Evolutionary conservation across 2,113 vertebrate genomes (phyloP), one percentile per base, ranked within the genome.

Genomic region (Aldabrachelys gigantea): DNA sequence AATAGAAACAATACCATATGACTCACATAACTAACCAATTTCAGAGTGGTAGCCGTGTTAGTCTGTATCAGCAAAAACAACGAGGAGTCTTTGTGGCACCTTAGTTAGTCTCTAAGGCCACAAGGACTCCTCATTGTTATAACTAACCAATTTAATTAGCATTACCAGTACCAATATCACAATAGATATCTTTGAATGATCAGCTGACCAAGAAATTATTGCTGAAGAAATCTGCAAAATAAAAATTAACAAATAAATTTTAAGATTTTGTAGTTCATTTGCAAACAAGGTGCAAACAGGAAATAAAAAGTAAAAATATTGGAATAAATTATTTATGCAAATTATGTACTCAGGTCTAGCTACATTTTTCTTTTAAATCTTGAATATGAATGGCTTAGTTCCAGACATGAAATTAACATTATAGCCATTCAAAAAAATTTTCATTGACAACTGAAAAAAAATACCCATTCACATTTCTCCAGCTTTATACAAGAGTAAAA

Each of bases 401-500:
- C 82, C 85, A 94, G 89, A 94, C 95, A 91, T 56, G 1, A 82
- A 92, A 96, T 92, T 89, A 94, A 84, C 35, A 65, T 92, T 91
- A 91, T 52, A 96, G 75, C 59, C 65, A 91, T 85, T 93, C 93
- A 59, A n/a, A 95, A 90, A 91, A 79, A 49, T 54, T 35, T 52
- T 85, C 88, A 49, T 14, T 90, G 93, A 96, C 88, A 96, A 89
- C 80, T 86, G 25, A 84, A 95, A 96, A 85, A 93, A 96, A 84
- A 54, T 22, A 8, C 53, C 21, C 89, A 95, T 79, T 84, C 87
- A 87, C 78, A 31, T 90, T 95, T 91, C 65, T 17, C n/a, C 1
- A 17, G 53, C 72, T 95, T 89, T 87, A 76, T 49, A 91, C 92
- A 82, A 91, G 52, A 88, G 22, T 85, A 93, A 95, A 93, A n/a